Evolutionary conservation across 2,113 vertebrate genomes (phyloP), one percentile per base, ranked within the genome.

Genomic region (Aramus guarauna): DNA sequence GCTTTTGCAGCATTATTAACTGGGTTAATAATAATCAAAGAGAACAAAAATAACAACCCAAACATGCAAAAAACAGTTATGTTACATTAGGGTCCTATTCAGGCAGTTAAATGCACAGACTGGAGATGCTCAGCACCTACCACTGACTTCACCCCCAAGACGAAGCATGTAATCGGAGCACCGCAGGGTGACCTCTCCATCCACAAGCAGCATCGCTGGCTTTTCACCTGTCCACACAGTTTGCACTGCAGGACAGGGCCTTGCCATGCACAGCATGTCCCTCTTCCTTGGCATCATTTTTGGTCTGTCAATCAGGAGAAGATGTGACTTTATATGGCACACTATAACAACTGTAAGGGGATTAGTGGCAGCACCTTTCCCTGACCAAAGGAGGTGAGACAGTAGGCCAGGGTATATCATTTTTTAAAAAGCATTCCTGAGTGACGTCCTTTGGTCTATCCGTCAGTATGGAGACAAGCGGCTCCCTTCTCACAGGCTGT

Each of bases 81-180:
- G 13, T 64, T 45, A 67, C 20, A 6, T 17, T 27, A 55, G 21
- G 27, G 37, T 74, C 30, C n/a, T 55, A 5, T 7, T 69, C 50
- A 66, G 52, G 39, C 29, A 62, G 17, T 50, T 62, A 39, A 69
- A 74, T 24, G 14, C 12, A 56, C 4, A 47, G 15, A 15, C 27
- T 0, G 0, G 37, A 75, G 41, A 36, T 41, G 48, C 29, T 69
- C 22, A n/a, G 50, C 17, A 41, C 22, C 58, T 52, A 76, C 26
- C 32, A 63, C 23, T n/a, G 27, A 19, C 12, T 62, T 48, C 8
- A 80, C 43, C 32, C 21, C 27, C 0, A 0, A 62, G 39, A 50
- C 2, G 8, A 80, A 63, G 14, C 29, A 19, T 2, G 7, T 22
- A 39, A 72, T 12, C 1, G 1, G 27, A 34, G 62, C 19, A 59